These are phyloP conservation scores for Marisa cornuarietis DNA, from an alignment of 1,140 invertebrate genomes.

Conservation along the genomic window DNA sequence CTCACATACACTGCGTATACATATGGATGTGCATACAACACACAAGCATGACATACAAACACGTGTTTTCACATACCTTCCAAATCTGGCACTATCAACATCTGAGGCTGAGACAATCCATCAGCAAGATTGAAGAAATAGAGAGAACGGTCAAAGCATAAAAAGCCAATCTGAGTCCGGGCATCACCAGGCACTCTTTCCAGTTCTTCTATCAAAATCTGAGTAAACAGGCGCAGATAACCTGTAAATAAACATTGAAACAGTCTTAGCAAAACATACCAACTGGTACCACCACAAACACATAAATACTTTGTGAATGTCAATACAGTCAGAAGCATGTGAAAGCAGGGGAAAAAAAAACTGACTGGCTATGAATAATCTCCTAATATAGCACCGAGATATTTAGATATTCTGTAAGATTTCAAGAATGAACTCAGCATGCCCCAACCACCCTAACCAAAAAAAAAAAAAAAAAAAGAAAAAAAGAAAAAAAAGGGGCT, in stretches of 20 bases:
- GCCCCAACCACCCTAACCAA: too few species aligned
- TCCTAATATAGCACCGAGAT: too few species aligned
- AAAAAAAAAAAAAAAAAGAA: neutral
- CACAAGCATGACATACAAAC: constrained; percentile 1
- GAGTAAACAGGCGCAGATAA: constrained; percentile 87
- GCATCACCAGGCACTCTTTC: constrained; percentile 92
- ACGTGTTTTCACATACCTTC: constrained; percentile 74
- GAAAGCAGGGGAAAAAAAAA: too few species aligned
- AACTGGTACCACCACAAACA: neutral
- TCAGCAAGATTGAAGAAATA: constrained; percentile 96
- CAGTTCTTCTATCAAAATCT: constrained; percentile 82
- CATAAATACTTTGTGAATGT: neutral
- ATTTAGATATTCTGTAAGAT: too few species aligned
- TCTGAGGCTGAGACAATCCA: constrained; percentile 83
- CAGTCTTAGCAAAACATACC: neutral
- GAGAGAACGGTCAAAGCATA: constrained; percentile 89
- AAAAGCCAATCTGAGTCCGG: constrained; percentile 91
- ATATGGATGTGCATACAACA: too few species aligned
- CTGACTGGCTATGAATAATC: too few species aligned
- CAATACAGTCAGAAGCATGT: neutral
- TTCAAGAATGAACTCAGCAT: too few species aligned
- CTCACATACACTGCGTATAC: too few species aligned
- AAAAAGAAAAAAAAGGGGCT: neutral
- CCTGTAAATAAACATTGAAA: constrained; percentile 64
- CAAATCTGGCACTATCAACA: constrained; percentile 92